These are phyloP conservation scores for Esperia sulphurella DNA, from an alignment of 2,888 invertebrate species.

Conservation along the genomic window DNA sequence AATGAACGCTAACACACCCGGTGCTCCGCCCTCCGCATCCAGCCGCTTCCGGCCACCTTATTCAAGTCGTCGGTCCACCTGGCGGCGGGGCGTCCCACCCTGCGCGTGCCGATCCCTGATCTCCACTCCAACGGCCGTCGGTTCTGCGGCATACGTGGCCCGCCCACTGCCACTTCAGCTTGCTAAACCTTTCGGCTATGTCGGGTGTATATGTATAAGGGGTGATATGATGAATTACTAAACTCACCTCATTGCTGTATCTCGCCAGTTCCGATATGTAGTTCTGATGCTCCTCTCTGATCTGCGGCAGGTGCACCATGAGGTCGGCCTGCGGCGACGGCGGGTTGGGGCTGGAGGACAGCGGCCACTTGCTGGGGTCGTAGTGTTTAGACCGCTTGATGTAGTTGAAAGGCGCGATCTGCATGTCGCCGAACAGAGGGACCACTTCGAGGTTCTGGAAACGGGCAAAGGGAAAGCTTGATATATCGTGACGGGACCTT, in stretches of 20 bases:
- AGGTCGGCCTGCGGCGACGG: slow-evolving; percentile 95
- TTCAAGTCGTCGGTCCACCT: too few species aligned
- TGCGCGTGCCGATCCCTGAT: too few species aligned
- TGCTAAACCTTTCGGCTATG: too few species aligned
- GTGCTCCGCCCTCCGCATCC: too few species aligned
- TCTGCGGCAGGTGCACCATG: slow-evolving; percentile 96
- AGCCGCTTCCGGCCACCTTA: too few species aligned
- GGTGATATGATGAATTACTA: neutral
- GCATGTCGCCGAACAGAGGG: slow-evolving; percentile 99
- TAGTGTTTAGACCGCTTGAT: slow-evolving; percentile 96
- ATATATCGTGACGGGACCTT: too few species aligned
- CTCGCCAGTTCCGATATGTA: slow-evolving; percentile 97
- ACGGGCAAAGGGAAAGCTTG: too few species aligned
- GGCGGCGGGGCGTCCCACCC: too few species aligned
- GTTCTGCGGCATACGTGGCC: too few species aligned
- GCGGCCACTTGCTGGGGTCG: slow-evolving; percentile 94
- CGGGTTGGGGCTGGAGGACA: slow-evolving; percentile 88
- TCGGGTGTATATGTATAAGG: neutral
- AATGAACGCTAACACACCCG: too few species aligned
- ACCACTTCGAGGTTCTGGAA: slow-evolving; percentile 93
- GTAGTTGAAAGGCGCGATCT: slow-evolving; percentile 98
- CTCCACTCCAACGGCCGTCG: too few species aligned
- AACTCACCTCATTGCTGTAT: slow-evolving; percentile 87
- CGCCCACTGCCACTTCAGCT: too few species aligned
- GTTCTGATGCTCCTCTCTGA: slow-evolving; percentile 97